Conservation (phyloP, 2,113 vertebrate genomes). For the Xenopus borealis region DNA sequence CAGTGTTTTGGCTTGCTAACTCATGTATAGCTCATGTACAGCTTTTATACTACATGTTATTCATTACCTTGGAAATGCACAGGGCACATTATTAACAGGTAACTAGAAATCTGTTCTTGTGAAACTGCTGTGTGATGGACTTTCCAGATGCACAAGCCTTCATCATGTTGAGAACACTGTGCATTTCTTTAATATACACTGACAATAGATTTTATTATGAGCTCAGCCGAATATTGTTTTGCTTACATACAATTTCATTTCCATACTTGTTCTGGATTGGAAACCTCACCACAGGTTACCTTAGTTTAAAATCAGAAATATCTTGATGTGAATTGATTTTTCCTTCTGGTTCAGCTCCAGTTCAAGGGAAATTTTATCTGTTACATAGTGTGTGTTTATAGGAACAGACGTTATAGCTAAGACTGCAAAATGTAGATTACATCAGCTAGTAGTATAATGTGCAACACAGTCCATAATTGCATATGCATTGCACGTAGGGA, state of each 20-base stretch:
- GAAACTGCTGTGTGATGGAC: slow-evolving; percentile 10
- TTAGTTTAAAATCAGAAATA: slow-evolving; percentile 2
- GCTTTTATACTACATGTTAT: neutral
- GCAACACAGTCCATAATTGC: too few species aligned
- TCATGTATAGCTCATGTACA: too few species aligned
- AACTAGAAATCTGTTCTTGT: slow-evolving; percentile 7
- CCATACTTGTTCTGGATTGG: slow-evolving; percentile 4
- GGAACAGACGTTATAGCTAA: too few species aligned
- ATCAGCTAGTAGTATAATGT: too few species aligned
- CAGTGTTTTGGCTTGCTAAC: too few species aligned
- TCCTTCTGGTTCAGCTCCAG: slow-evolving; percentile 5
- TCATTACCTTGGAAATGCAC: slow-evolving; percentile 22
- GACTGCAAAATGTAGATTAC: too few species aligned
- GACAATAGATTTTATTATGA: slow-evolving; percentile 37
- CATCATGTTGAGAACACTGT: slow-evolving; percentile 24
- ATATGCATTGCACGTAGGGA: too few species aligned
- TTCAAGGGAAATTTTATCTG: too few species aligned
- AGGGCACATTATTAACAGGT: neutral
- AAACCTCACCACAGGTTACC: slow-evolving; percentile 30
- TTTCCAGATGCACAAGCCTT: slow-evolving; percentile 33
- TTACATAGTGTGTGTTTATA: too few species aligned
- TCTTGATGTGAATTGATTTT: neutral
- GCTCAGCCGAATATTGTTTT: slow-evolving; percentile 10
- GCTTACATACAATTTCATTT: slow-evolving; percentile 20
- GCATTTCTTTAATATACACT: slow-evolving; percentile 13